Conservation (phyloP, 2,797 vertebrate species). For the Phrynocephalus forsythii region DNA sequence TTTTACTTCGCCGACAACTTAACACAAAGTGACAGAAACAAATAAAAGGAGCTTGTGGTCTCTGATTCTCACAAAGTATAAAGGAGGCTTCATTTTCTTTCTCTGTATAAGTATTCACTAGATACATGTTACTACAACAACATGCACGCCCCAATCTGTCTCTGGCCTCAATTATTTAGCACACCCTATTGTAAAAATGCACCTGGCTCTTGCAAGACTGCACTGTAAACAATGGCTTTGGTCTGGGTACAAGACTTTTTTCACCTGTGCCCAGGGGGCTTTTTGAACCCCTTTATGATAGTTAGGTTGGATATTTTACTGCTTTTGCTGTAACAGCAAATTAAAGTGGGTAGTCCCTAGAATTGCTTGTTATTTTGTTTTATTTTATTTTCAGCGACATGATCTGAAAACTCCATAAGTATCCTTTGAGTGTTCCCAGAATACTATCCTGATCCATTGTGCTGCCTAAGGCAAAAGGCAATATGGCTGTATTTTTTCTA, state of each 20-base stretch:
- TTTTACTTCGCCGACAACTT: constrained; percentile 60
- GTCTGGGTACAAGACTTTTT: not conserved
- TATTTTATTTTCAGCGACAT: not conserved
- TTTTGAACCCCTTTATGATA: not conserved
- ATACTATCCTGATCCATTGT: not conserved
- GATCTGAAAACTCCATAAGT: not conserved
- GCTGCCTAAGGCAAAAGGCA: not conserved
- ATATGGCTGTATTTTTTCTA: not conserved
- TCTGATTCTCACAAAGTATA: constrained; percentile 41
- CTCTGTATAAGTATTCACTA: constrained; percentile 14
- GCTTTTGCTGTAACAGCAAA: not conserved
- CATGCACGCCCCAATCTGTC: constrained; percentile 19
- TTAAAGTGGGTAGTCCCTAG: not conserved
- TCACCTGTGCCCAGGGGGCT: too few relatives aligned
- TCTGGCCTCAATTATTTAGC: constrained; percentile 12
- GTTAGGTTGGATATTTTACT: too few relatives aligned
- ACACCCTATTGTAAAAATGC: not conserved
- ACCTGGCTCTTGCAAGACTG: constrained; percentile 19
- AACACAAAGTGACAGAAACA: constrained; percentile 65
- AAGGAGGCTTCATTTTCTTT: constrained; percentile 10
- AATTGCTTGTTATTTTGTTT: not conserved
- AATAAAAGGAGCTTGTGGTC: constrained; percentile 64
- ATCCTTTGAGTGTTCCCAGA: not conserved
- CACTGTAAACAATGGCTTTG: not conserved
- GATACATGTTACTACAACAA: constrained; percentile 12